phyloP scores from a whole-genome alignment of 2,888 invertebrate species.

The Ferdinandea cuprea region DNA sequence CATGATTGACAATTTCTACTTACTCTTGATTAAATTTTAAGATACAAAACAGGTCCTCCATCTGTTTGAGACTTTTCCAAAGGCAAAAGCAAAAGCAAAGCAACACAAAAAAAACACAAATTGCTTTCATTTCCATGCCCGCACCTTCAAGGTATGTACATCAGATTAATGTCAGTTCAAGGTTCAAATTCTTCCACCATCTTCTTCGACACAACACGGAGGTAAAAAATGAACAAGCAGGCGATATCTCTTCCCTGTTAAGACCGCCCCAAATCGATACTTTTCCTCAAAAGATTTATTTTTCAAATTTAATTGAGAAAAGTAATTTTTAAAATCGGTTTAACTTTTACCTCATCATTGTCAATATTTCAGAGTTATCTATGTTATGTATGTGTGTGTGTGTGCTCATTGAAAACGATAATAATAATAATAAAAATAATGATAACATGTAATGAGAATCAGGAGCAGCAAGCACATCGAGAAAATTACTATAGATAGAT shows the following conservation, averaged over 20 bases:
- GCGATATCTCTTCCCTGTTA: not conserved
- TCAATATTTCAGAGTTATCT: no score
- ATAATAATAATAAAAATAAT: conserved; percentile 41
- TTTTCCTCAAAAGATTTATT: conserved; percentile 14
- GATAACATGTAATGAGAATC: conserved; percentile 40
- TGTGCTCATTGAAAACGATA: conserved; percentile 59
- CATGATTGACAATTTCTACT: conserved; percentile 33
- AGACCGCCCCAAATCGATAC: conserved; percentile 18
- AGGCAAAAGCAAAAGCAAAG: not conserved
- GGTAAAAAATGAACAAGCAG: conserved; percentile 44
- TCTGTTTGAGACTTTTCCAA: conserved; percentile 16
- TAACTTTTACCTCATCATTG: conserved; percentile 59
- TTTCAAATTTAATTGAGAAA: conserved; percentile 69
- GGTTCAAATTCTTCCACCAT: conserved; percentile 35
- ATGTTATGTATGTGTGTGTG: no score
- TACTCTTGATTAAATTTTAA: conserved; percentile 47
- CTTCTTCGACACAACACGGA: not conserved
- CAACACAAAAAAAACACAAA: no score
- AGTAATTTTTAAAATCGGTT: conserved; percentile 73
- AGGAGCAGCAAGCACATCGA: conserved; percentile 23
- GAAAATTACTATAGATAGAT: conserved; percentile 13
- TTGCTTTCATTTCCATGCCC: conserved; percentile 35
- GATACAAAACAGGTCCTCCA: conserved; percentile 7
- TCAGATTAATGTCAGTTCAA: conserved; percentile 58
- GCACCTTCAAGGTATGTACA: conserved; percentile 51